phyloP scores from a whole-genome alignment of 2,888 invertebrate genomes.

The Catonia carolina region DNA sequence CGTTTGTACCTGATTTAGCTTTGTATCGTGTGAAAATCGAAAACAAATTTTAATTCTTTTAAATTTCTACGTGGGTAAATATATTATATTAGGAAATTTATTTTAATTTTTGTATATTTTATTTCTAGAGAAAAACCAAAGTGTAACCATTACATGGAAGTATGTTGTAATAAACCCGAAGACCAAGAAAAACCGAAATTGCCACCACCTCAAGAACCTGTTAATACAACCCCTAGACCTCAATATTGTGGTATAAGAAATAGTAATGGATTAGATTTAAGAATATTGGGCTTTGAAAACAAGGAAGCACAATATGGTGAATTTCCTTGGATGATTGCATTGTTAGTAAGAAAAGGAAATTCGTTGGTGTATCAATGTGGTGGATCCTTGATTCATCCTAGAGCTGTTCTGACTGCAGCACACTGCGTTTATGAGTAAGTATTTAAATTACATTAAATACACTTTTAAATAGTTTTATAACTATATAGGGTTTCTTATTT shows the following conservation, averaged over 20 bases:
- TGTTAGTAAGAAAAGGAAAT: conserved; percentile 49
- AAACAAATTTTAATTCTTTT: too few species aligned
- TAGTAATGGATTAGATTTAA: conserved; percentile 62
- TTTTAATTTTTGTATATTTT: too few species aligned
- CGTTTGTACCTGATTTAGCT: too few species aligned
- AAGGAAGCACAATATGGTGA: conserved; percentile 69
- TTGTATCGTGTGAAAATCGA: too few species aligned
- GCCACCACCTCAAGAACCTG: conserved; percentile 37
- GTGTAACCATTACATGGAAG: conserved; percentile 66
- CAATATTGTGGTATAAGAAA: conserved; percentile 73
- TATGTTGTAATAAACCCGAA: conserved; percentile 55
- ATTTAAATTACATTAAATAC: too few species aligned
- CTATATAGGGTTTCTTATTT: too few species aligned
- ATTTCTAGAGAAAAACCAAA: too few species aligned
- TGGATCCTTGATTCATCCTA: conserved; percentile 69
- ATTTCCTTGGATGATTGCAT: conserved; percentile 73
- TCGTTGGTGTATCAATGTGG: conserved; percentile 67
- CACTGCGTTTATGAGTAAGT: conserved; percentile 61
- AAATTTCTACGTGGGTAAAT: too few species aligned
- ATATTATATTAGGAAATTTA: too few species aligned
- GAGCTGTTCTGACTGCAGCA: conserved; percentile 71
- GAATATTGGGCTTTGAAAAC: conserved; percentile 56
- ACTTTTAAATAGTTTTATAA: too few species aligned
- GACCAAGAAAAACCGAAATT: conserved; percentile 31
- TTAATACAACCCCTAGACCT: too few species aligned